Evolutionary conservation across 2,888 invertebrate genomes (phyloP).

Genomic region (Agrenia bidenticulata): DNA sequence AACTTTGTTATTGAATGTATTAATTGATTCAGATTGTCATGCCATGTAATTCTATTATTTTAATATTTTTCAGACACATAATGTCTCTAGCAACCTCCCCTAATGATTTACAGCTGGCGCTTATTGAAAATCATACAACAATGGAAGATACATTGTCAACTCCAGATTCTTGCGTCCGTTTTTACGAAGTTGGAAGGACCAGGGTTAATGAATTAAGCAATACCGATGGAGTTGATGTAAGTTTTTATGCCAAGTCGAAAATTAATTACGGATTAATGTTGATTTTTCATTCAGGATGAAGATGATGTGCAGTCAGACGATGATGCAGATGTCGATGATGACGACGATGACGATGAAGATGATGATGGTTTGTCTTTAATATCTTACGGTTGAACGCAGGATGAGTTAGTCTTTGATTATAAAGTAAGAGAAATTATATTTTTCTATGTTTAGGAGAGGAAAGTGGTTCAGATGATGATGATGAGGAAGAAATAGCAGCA

Average conservation of each 20-base stretch:
- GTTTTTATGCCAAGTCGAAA: background rate
- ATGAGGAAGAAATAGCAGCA: constrained; percentile 15
- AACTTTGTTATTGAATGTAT: background rate
- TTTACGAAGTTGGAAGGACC: constrained; percentile 88
- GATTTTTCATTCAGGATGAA: constrained; percentile 30
- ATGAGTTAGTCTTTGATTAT: no score
- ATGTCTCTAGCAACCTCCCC: constrained; percentile 39
- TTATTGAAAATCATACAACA: constrained; percentile 76
- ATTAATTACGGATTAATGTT: background rate
- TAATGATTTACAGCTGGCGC: constrained; percentile 67
- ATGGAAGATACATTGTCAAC: constrained; percentile 73
- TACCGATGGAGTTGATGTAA: constrained; percentile 58
- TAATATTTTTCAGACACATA: constrained; percentile 23
- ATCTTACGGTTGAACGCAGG: constrained; percentile 7
- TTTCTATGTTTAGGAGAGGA: background rate
- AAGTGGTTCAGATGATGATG: constrained; percentile 7
- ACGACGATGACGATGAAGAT: constrained; percentile 58
- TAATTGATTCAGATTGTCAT: constrained; percentile 2
- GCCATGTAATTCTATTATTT: constrained; percentile 16
- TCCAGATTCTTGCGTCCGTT: constrained; percentile 83
- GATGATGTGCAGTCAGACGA: constrained; percentile 56
- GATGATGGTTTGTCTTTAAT: constrained; percentile 54
- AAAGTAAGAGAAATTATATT: background rate
- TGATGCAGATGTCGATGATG: constrained; percentile 64
- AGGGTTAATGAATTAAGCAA: constrained; percentile 87